Conservation (phyloP, 2,888 invertebrate genomes). For the Catocala nupta region DNA sequence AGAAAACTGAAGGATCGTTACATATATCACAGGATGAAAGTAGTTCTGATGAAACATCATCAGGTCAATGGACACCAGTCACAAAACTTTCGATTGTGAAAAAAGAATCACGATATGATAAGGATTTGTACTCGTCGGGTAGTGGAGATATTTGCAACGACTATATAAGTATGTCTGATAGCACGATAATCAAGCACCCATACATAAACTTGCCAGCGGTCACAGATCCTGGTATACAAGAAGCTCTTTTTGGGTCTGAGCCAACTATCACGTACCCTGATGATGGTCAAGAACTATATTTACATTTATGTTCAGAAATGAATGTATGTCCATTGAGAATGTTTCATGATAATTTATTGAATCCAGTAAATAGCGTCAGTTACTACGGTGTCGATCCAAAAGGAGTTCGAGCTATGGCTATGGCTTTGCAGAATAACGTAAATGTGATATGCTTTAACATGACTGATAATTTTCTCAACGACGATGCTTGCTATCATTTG, state of each 20-base stretch:
- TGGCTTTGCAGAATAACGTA: slow-evolving; percentile 59
- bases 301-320: slow-evolving; percentile 60
- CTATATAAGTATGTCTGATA: slow-evolving; percentile 58
- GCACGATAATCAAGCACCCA: slow-evolving; percentile 50
- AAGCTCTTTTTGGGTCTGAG: slow-evolving; percentile 53
- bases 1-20: too few species aligned
- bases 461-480: slow-evolving; percentile 60
- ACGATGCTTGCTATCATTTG: slow-evolving; percentile 65
- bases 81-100: slow-evolving; percentile 31
- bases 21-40: slow-evolving; percentile 25
- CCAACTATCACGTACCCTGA: slow-evolving; percentile 48
- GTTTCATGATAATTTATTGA: slow-evolving; percentile 56
- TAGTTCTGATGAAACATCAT: slow-evolving; percentile 54
- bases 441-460: slow-evolving; percentile 54
- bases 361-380: slow-evolving; percentile 56
- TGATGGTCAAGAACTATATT: slow-evolving; percentile 62
- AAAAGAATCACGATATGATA: slow-evolving; percentile 43
- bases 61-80: slow-evolving; percentile 61
- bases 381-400: slow-evolving; percentile 59
- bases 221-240: slow-evolving; percentile 60
- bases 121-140: slow-evolving; percentile 56
- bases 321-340: slow-evolving; percentile 52
- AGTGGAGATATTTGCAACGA: slow-evolving; percentile 61
- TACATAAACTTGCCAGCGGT: slow-evolving; percentile 61
- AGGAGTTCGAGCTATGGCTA: slow-evolving; percentile 60